Conservation (phyloP, 2,797 vertebrate species). For the Lacerta agilis region DNA sequence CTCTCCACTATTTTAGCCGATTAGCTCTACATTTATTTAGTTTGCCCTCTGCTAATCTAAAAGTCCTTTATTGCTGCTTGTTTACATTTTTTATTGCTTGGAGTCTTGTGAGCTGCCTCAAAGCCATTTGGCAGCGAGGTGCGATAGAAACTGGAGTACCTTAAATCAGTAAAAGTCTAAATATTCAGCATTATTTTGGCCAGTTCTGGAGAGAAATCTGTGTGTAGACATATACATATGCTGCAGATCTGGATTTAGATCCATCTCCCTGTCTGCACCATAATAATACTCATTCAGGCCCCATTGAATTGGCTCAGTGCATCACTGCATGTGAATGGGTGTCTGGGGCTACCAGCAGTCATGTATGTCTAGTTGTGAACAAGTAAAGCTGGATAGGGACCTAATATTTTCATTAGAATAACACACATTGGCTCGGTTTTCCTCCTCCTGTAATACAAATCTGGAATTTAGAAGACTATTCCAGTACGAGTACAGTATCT, state of each 20-base stretch:
- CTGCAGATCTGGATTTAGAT: background rate
- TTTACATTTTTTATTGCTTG: background rate
- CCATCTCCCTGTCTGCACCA: background rate
- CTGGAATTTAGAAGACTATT: background rate
- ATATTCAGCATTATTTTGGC: background rate
- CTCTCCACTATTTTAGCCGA: background rate
- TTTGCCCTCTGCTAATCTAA: background rate
- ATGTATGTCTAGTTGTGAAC: no score
- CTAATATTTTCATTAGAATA: constrained; percentile 44
- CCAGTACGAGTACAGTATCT: constrained; percentile 13
- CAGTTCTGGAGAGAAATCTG: background rate
- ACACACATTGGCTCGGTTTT: background rate
- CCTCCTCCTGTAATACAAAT: background rate
- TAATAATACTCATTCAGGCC: background rate
- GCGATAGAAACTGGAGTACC: background rate
- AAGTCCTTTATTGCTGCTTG: background rate
- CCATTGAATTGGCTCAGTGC: background rate
- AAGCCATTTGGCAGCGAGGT: background rate
- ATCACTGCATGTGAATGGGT: background rate
- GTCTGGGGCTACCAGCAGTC: background rate
- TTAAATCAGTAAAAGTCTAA: background rate
- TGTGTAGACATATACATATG: background rate
- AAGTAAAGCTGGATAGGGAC: constrained; percentile 2
- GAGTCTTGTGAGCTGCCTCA: background rate
- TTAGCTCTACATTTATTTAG: background rate